These are phyloP conservation scores for Apostichopus parvimensis DNA, from an alignment of 35 echinoderm and acorn worm genomes.

Conservation along the genomic window DNA sequence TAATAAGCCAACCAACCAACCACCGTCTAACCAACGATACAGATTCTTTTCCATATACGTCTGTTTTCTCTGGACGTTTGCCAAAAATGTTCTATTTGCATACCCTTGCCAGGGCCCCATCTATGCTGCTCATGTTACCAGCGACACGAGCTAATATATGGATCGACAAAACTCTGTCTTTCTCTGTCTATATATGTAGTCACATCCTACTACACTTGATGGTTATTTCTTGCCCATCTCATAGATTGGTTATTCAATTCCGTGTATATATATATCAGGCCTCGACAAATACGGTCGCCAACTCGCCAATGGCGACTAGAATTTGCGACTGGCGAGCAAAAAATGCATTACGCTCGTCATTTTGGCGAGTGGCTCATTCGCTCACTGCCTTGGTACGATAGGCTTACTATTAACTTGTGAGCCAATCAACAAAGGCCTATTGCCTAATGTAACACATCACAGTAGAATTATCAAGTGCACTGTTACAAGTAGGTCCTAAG, in stretches of 20 bases:
- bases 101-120: neutral
- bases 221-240: neutral
- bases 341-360: too few relatives aligned
- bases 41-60: neutral
- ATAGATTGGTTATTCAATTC: constrained; percentile 9
- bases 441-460: too few relatives aligned
- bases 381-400: too few relatives aligned
- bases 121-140: neutral
- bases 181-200: neutral
- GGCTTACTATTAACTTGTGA: too few relatives aligned
- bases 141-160: constrained; percentile 12
- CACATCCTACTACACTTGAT: neutral
- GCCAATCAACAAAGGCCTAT: too few relatives aligned
- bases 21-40: too few relatives aligned
- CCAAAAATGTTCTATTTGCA: neutral
- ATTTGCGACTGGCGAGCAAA: too few relatives aligned
- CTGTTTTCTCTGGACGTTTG: constrained; percentile 6
- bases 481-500: too few relatives aligned
- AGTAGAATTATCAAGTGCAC: too few relatives aligned
- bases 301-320: too few relatives aligned
- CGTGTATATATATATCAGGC: neutral
- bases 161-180: neutral
- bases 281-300: too few relatives aligned
- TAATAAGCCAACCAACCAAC: neutral
- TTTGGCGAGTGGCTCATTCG: too few relatives aligned